Percentiles rank a stretch among this genome's conserved stretches.
These are phyloP conservation scores for Tinea trinotella DNA, from an alignment of 2,888 invertebrate species.

Conservation along the genomic window DNA sequence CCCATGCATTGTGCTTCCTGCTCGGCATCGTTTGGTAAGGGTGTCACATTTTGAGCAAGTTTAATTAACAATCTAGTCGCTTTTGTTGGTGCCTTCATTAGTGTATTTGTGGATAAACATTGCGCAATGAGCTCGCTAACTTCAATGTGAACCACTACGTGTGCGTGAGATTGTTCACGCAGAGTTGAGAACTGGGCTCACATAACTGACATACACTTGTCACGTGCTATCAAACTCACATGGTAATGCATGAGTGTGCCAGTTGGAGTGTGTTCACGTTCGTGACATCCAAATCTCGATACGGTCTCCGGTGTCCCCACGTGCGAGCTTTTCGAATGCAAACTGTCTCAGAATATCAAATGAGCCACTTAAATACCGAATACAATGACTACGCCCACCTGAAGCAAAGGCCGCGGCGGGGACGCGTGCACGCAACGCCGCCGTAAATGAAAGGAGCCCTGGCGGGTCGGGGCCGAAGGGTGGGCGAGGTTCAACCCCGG, in stretches of 20 bases:
- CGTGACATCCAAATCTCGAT: conserved; percentile 48
- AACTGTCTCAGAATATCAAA: conserved; percentile 71
- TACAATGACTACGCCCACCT: conserved; percentile 68
- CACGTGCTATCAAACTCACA: conserved; percentile 38
- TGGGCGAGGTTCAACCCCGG: conserved; percentile 59
- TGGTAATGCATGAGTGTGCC: conserved; percentile 30
- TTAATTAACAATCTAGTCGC: conserved; percentile 73
- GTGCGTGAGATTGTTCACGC: conserved; percentile 44
- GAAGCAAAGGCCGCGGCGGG: conserved; percentile 55
- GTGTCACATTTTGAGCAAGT: conserved; percentile 72
- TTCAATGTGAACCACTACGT: conserved; percentile 40
- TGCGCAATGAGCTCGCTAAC: conserved; percentile 40
- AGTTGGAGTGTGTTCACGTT: conserved; percentile 31
- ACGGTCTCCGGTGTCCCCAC: conserved; percentile 42
- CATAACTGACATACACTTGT: conserved; percentile 27
- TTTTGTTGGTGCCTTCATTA: conserved; percentile 72
- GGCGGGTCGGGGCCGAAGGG: conserved; percentile 51
- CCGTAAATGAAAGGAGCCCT: conserved; percentile 57
- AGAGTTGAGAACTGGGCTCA: conserved; percentile 20
- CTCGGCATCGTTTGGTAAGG: conserved; percentile 65
- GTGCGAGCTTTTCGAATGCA: conserved; percentile 62
- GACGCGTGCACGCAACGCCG: conserved; percentile 66
- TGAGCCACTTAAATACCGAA: conserved; percentile 68
- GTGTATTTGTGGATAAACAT: conserved; percentile 71
- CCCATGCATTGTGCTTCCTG: conserved; percentile 63